Percentiles rank a stretch among this genome's conserved stretches.
phyloP scores from a whole-genome alignment of 2,113 vertebrate species.

The Promerops cafer region DNA sequence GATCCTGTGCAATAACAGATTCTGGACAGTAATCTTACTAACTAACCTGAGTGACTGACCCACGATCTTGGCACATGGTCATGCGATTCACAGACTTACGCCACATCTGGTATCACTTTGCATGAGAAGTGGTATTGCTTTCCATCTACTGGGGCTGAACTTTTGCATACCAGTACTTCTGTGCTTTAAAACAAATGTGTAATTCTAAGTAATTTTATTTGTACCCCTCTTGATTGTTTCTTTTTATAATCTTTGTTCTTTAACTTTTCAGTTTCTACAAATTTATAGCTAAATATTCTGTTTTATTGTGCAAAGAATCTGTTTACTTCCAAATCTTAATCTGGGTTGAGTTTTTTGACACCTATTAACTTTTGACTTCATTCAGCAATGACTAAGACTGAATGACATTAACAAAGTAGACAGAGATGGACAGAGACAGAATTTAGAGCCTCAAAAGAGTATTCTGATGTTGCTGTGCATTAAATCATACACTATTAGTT shows the following conservation, averaged over 20 bases:
- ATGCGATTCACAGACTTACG: fast-evolving
- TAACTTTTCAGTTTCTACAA: constrained; percentile 5
- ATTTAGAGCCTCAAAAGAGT: not conserved
- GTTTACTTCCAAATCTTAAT: not conserved
- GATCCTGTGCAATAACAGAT: not conserved
- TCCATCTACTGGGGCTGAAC: not conserved
- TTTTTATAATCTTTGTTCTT: not conserved
- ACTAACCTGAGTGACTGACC: not conserved
- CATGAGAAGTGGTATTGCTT: not conserved
- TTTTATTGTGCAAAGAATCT: not conserved
- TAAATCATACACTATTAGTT: constrained; percentile 42
- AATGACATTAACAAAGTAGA: not conserved
- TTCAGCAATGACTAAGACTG: not conserved
- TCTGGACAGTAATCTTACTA: not conserved
- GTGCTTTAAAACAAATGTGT: not conserved
- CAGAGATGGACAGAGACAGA: not conserved
- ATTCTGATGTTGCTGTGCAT: not conserved
- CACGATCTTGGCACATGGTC: not conserved
- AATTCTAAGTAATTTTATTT: not conserved
- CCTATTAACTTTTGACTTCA: not conserved
- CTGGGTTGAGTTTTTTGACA: not conserved
- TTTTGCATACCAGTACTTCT: not conserved
- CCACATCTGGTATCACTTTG: not conserved
- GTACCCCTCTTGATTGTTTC: not conserved
- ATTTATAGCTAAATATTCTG: not conserved